Evolutionary conservation across 2,888 invertebrate species (phyloP).

Genomic region (Nemotelus nigrinus): DNA sequence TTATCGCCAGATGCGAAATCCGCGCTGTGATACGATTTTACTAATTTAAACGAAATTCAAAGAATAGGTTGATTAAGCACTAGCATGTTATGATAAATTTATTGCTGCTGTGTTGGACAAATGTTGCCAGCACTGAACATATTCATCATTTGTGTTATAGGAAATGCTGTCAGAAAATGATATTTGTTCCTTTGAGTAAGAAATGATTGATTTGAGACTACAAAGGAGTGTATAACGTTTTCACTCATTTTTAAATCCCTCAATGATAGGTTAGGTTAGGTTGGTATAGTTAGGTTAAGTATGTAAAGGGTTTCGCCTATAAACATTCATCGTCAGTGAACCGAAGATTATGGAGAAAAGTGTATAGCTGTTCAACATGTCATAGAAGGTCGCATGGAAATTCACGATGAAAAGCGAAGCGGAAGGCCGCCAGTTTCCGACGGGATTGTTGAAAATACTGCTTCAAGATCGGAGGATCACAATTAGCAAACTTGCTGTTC

Average conservation of each 20-base stretch:
- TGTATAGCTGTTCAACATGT: conserved; percentile 10
- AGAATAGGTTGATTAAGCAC: no score
- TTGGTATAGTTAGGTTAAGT: no score
- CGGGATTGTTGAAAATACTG: conserved; percentile 13
- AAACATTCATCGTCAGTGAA: background rate
- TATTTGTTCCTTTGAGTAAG: background rate
- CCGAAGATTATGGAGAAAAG: background rate
- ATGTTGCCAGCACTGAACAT: no score
- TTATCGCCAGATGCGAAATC: conserved; percentile 10
- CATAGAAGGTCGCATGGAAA: conserved; percentile 4
- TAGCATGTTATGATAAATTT: no score
- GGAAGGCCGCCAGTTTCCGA: conserved; percentile 17
- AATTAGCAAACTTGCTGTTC: background rate
- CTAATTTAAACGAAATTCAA: no score
- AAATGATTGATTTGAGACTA: no score
- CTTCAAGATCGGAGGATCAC: conserved; percentile 19
- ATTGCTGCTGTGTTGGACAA: no score
- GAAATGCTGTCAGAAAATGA: no score
- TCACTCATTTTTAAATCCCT: no score
- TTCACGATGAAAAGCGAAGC: conserved; percentile 22
- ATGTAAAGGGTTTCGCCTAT: conserved; percentile 12
- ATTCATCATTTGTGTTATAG: no score
- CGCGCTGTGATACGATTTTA: conserved; percentile 15
- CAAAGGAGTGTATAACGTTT: no score
- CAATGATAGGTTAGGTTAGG: no score